phyloP scores from a whole-genome alignment of 2,113 vertebrate species.

The Nettapus auritus region DNA sequence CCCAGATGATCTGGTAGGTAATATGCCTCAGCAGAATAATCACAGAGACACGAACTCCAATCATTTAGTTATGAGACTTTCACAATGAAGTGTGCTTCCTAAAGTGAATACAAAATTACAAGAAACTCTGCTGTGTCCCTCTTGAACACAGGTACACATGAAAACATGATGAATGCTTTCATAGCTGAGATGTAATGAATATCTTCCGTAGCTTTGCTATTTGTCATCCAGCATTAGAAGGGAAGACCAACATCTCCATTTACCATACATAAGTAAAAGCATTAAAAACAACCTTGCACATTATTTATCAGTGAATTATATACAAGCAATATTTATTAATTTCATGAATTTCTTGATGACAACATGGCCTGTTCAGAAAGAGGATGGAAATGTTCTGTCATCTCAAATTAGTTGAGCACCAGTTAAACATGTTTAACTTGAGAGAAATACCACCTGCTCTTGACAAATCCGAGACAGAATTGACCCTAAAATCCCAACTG shows the following conservation, averaged over 20 bases:
- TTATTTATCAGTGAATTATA: neutral
- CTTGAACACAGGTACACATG: accelerated
- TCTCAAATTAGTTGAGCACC: neutral
- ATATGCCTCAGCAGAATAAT: neutral
- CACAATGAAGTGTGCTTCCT: neutral
- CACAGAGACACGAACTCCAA: neutral
- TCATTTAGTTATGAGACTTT: neutral
- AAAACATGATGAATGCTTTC: neutral
- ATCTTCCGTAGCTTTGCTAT: neutral
- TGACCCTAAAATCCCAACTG: neutral
- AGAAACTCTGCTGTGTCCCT: neutral
- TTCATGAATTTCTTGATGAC: neutral
- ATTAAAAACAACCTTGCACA: neutral
- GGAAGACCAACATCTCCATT: neutral
- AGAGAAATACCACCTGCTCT: neutral
- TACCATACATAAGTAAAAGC: neutral
- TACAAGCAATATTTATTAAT: neutral
- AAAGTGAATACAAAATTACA: neutral
- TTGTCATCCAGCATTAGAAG: neutral
- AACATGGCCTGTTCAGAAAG: neutral
- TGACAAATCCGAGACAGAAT: neutral
- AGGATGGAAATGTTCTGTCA: constrained; percentile 3
- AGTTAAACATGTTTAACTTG: neutral
- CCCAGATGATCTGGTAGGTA: neutral
- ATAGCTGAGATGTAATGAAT: neutral